Percentiles rank a stretch among this genome's conserved stretches.
phyloP scores from a whole-genome alignment of 35 echinoderm and acorn worm species.

The Chiridota heheva region DNA sequence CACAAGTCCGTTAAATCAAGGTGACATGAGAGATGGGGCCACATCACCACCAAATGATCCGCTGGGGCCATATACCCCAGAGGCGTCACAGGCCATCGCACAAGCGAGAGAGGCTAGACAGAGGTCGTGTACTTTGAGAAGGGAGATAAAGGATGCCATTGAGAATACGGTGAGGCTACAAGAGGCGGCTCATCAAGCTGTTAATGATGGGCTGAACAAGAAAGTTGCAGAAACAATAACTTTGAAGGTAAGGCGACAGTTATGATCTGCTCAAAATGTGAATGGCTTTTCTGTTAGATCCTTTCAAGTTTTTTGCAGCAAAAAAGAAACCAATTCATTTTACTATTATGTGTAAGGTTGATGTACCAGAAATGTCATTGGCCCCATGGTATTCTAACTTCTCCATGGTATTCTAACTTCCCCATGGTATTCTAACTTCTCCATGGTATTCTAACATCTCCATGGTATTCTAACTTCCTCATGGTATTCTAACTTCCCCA shows the following conservation, averaged over 20 bases:
- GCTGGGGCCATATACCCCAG: constrained; percentile 88
- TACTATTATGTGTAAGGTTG: not conserved
- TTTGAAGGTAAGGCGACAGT: constrained; percentile 62
- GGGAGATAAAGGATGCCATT: constrained; percentile 87
- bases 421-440: too few species aligned
- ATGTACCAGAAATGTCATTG: too few species aligned
- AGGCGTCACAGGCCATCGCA: constrained; percentile 80
- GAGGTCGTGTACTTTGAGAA: constrained; percentile 59
- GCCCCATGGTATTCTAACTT: too few species aligned
- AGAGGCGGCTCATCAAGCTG: constrained; percentile 76
- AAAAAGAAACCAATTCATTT: not conserved
- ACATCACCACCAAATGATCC: constrained; percentile 67
- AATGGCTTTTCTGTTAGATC: not conserved
- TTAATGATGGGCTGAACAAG: constrained; percentile 82
- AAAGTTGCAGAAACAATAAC: constrained; percentile 94
- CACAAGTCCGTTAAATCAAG: constrained; percentile 28
- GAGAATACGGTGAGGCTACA: constrained; percentile 77
- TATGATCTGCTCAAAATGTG: not conserved
- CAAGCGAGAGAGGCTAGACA: constrained; percentile 86
- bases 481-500: too few species aligned
- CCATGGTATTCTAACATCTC: too few species aligned
- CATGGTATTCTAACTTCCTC: too few species aligned
- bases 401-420: too few species aligned
- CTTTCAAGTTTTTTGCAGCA: not conserved
- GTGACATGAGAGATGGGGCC: constrained; percentile 13